Conservation (phyloP, 1,140 invertebrate genomes). For the Cotesia glomerata region DNA sequence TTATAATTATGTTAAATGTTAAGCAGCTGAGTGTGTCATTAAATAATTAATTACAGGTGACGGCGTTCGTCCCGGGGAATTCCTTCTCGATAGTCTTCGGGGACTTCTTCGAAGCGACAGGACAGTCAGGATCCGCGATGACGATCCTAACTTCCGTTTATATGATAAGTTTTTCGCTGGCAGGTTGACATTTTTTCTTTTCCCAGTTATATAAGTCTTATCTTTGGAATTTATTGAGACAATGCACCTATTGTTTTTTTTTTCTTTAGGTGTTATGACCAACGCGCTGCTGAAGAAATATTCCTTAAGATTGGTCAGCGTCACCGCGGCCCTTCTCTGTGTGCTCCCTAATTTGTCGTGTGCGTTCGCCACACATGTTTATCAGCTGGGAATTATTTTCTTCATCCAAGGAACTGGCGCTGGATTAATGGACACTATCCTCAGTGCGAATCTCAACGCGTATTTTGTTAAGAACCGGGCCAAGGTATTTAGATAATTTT, state of each 20-base stretch:
- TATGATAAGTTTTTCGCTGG: conserved; percentile 54
- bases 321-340: conserved; percentile 50
- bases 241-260: conserved; percentile 22
- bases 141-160: conserved; percentile 57
- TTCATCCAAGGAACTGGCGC: conserved; percentile 56
- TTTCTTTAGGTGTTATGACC: conserved; percentile 51
- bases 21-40: too few relatives aligned
- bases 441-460: conserved; percentile 59
- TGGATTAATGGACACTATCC: conserved; percentile 56
- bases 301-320: conserved; percentile 48
- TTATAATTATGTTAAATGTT: too few relatives aligned
- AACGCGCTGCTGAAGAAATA: conserved; percentile 53
- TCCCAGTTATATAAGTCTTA: not conserved
- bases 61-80: not conserved
- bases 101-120: conserved; percentile 53
- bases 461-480: conserved; percentile 58
- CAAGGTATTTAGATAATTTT: conserved; percentile 38
- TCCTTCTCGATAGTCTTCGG: conserved; percentile 48
- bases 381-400: conserved; percentile 49
- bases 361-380: conserved; percentile 49
- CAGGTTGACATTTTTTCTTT: conserved; percentile 38
- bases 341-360: conserved; percentile 46
- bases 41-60: not conserved
- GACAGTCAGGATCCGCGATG: conserved; percentile 50
- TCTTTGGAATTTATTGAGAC: not conserved